phyloP scores from a whole-genome alignment of 2,888 invertebrate genomes.

The Clivina fossor region DNA sequence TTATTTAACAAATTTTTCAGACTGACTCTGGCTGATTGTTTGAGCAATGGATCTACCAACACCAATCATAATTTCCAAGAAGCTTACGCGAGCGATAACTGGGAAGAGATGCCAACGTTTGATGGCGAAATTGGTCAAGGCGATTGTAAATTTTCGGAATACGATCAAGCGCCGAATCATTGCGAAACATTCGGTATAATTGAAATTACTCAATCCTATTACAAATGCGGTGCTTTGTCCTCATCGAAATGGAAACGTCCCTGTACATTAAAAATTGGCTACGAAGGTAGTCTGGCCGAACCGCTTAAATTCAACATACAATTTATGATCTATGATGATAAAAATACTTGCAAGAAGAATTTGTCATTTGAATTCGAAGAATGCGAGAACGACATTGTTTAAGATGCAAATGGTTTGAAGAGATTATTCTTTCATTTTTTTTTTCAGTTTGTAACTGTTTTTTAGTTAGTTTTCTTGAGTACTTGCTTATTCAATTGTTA shows the following conservation, averaged over 20 bases:
- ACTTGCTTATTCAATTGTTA: too few species aligned
- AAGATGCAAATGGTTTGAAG: too few species aligned
- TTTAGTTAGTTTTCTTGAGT: too few species aligned
- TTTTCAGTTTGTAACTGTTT: too few species aligned
- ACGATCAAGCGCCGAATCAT: neutral
- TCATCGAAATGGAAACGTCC: constrained; percentile 24
- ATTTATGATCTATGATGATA: constrained; percentile 20
- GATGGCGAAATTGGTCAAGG: neutral
- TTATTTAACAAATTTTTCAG: neutral
- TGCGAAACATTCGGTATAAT: constrained; percentile 20
- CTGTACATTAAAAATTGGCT: constrained; percentile 17
- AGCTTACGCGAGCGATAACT: too few species aligned
- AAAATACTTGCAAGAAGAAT: constrained; percentile 20
- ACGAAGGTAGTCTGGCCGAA: constrained; percentile 5
- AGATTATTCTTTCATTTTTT: too few species aligned
- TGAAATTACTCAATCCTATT: constrained; percentile 14
- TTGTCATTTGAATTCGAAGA: constrained; percentile 22
- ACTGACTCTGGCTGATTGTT: neutral
- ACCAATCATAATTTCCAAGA: constrained; percentile 3
- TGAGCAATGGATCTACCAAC: neutral
- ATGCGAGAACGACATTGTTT: too few species aligned
- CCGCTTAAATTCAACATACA: constrained; percentile 16
- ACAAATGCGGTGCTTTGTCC: constrained; percentile 6
- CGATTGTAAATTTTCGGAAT: neutral
- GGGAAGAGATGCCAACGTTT: too few species aligned